Conservation (phyloP, 1,140 invertebrate genomes). For the Galleria mellonella region DNA sequence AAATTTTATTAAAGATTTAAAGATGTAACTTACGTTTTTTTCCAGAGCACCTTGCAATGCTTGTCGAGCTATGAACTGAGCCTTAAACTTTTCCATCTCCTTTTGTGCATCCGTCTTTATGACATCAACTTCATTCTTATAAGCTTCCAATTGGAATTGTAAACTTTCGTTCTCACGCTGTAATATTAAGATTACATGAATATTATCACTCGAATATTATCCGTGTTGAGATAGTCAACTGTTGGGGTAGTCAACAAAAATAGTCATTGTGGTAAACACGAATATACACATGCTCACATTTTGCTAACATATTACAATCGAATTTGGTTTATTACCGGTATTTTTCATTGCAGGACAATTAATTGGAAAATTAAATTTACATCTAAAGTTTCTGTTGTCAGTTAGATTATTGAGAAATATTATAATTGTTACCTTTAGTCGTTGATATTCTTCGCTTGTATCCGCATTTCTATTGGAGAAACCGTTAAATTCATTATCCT, state of each 20-base stretch:
- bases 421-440: slow-evolving; percentile 36
- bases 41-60: slow-evolving; percentile 45
- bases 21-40: slow-evolving; percentile 39
- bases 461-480: slow-evolving; percentile 18
- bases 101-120: slow-evolving; percentile 77
- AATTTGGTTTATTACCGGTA: too few relatives aligned
- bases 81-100: slow-evolving; percentile 67
- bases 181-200: slow-evolving; percentile 4
- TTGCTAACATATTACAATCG: too few relatives aligned
- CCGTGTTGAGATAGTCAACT: too few relatives aligned
- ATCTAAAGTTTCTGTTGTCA: too few relatives aligned
- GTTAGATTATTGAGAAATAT: too few relatives aligned
- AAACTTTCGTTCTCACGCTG: slow-evolving; percentile 94
- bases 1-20: too few relatives aligned
- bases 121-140: slow-evolving; percentile 91
- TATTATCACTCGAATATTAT: neutral
- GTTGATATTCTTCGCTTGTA: slow-evolving; percentile 33
- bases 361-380: too few relatives aligned
- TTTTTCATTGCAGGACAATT: too few relatives aligned
- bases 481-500: slow-evolving; percentile 44
- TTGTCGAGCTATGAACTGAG: slow-evolving; percentile 59
- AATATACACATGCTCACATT: too few relatives aligned
- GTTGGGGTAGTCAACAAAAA: too few relatives aligned
- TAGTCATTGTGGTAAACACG: too few relatives aligned
- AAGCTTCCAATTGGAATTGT: slow-evolving; percentile 93